Base-by-base conservation (phyloP, 2,888 invertebrate genomes). In the Dynastes maya region DNA sequence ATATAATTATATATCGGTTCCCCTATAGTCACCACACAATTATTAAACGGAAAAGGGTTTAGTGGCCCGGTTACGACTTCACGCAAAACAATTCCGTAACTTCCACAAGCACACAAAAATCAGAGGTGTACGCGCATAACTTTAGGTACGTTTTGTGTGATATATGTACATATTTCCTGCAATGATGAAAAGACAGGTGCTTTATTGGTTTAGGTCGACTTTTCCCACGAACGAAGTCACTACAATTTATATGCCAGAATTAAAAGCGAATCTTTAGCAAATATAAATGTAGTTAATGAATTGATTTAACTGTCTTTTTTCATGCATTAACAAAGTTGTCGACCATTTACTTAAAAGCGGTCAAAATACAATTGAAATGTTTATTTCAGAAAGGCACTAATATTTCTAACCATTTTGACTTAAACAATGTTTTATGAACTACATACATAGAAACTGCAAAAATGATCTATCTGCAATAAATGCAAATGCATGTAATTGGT, bases 71-170 rank as follows among this genome's bases (percentile, higher is more conserved):
- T 76, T 80, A 27, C 22, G 78, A 77, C 80, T 81, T 76, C 79
- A 70, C 78, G 81, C 81, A 82, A 81, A 82, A 82, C 81, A 82
- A 81, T 82, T 80, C 80, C 79, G 78, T 77, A 79, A 81, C 79
- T 80, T 80, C 67, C 79, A 78, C 80, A 74, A 72, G n/a, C 58
- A 67, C 78, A 78, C 74, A 67, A 61, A 65, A 78, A 67, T 65
- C 74, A 72, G 64, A 13, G 16, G 29, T 67, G 61, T 22, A 65
- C 45, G 49, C 16, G 29, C 65, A 64, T 65, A 67, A 49, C 22
- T 67, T 11, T 40, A 55, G n/a, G 32, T 27, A 45, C 13, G 64
- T 40, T n/a, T 27, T 72, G 55, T 64, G 40, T 74, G 74, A 78
- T 76, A 68, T 45, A 45, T 0, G 16, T 16, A 16, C 16, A 45